Evolutionary conservation across 2,797 vertebrate genomes (phyloP).

Genomic region (Passerculus sandwichensis): DNA sequence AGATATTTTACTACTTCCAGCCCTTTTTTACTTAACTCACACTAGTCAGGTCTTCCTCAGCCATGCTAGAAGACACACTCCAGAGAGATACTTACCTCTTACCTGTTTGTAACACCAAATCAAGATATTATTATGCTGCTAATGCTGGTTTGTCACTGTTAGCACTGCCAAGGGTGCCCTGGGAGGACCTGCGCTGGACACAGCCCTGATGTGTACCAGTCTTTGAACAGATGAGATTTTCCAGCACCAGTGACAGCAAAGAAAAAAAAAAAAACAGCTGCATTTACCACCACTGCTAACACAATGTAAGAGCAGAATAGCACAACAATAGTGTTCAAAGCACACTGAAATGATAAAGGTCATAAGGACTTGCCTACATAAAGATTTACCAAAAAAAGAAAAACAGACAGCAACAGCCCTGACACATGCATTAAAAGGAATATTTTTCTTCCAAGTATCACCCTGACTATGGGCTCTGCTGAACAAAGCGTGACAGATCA

Average conservation of each 20-base stretch:
- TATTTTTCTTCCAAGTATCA: background rate
- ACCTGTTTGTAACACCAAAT: background rate
- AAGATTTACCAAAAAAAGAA: background rate
- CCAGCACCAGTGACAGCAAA: accelerated
- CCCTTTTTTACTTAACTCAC: background rate
- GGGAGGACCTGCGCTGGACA: background rate
- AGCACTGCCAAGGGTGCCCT: background rate
- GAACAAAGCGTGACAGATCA: background rate
- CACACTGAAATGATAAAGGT: background rate
- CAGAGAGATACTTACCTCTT: background rate
- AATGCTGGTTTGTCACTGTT: background rate
- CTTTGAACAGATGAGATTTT: background rate
- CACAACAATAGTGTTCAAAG: background rate
- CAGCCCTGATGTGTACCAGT: background rate
- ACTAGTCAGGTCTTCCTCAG: background rate
- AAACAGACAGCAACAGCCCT: background rate
- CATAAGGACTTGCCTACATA: background rate
- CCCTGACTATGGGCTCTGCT: background rate
- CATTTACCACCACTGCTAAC: background rate
- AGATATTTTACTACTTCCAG: background rate
- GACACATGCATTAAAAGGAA: background rate
- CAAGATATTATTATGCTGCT: background rate
- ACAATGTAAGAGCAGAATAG: background rate
- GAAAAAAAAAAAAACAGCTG: background rate
- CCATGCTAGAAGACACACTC: background rate